Base-by-base conservation (phyloP, 2,797 vertebrate genomes). In the Lacerta agilis region DNA sequence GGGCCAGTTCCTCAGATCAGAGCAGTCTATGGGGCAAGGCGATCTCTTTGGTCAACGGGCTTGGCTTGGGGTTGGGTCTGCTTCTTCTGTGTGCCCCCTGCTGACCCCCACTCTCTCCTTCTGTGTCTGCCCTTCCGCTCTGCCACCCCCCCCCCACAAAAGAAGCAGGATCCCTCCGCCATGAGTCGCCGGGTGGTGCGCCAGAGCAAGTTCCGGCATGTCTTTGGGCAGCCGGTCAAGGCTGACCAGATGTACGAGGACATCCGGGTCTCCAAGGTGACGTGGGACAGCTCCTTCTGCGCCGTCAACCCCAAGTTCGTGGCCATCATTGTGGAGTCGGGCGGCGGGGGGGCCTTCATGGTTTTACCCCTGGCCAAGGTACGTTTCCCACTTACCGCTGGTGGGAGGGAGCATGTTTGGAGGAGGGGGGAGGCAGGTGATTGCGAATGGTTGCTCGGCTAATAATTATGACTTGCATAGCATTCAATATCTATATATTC, bases 141-240 rank as follows among this genome's bases (percentile, higher is more conserved):
- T 73, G 15, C 72, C 36, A 11, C 36, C 13, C 11, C 7, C 15
- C 10, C 13, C 33, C 33, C 33, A 15, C 0, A 15, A 33, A 36
- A 17, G 25, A 73, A 73, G 75, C 2, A 36, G 7, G 10, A 13
- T 2, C 4, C 36, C 3, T n/a, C 95, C 98, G 97, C 96, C 96
- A 99, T 99, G 99, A 99, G 99, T 97, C 98, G 99, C 95, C 98
- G 98, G 81, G 99, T 99, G 41, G 99, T 99, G 95, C 98, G 99
- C 92, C 98, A 99, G 97, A 99, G 99, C 95, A 99, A 99, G 95
- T 99, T 99, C 96, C 98, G 99, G 84, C 99, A 99, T 41, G 99
- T 99, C 92, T 99, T 99, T 4, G 99, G 99, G 58, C 98, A 99
- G 97, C 94, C 97, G 0, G 98, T 98, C 87, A 99, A 99, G 94